Base-by-base conservation (phyloP, 2,797 vertebrate species). In the Molossus alvarezi region DNA sequence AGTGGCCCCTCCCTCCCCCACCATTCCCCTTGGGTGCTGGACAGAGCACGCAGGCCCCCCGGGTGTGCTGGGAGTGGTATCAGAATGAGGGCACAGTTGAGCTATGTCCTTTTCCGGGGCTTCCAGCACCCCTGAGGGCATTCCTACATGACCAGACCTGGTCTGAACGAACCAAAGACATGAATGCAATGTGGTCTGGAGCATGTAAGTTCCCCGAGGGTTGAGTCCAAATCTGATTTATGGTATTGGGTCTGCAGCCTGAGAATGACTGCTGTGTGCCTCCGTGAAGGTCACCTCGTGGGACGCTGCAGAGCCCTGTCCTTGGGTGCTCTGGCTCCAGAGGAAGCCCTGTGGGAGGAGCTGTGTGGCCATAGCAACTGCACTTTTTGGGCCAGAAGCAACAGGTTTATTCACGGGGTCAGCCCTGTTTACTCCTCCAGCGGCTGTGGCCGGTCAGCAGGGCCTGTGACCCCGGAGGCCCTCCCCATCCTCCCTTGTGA, bases 271-370 rank as follows among this genome's bases (percentile, higher is more conserved):
- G 60, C 13, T 3, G 1, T 18, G 8, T 58, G 57, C 23, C 73
- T 62, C 1, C 0, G 0, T 37, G n/a, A 62, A 62, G 48, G 25
- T 25, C 37, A 48, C 51, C 1, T 0, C 6, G 0, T 0, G 4
- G 27, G 64, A 48, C 3, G 1, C 60, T 37, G 12, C 7, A 29
- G 53, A 27, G 17, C 17, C 25, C 48, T 4, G 33, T 18, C 12
- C 1, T 2, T 1, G 9, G 41, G 73, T 9, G 41, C 58, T 57
- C 1, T 21, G 57, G 48, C 25, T 80, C 77, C 41, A 65, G 90
- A 65, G 17, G 21, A 86, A 73, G 51, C 29, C 11, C 1, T 1
- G 0, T 3, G 10, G 25, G 58, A 62, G 51, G 77, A 82, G 8
- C 23, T 1, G 0, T 7, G 77, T 25, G 18, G 3, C 25, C n/a